These are phyloP conservation scores for Paracentrotus lividus DNA, from an alignment of 53 echinoderm and acorn worm species.

Conservation along the genomic window DNA sequence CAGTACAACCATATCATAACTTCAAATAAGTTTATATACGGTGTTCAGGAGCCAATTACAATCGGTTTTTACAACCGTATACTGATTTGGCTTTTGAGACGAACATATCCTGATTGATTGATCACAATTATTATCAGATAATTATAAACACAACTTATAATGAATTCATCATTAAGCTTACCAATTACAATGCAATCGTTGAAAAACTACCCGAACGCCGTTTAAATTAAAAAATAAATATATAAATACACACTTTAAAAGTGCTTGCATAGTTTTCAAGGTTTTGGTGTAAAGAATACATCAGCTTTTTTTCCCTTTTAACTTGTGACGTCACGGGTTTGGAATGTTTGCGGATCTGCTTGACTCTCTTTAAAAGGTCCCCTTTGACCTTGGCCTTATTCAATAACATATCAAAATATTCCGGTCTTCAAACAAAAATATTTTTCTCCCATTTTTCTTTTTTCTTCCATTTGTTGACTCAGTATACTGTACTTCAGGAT, in stretches of 20 bases:
- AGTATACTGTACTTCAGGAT: no score
- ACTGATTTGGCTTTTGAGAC: no score
- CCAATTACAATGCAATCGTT: neutral
- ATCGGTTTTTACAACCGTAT: neutral
- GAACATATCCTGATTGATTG: no score
- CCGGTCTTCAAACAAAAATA: no score
- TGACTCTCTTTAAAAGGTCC: neutral
- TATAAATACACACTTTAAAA: neutral
- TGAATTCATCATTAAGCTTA: neutral
- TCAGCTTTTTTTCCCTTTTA: neutral
- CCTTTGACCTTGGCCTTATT: neutral
- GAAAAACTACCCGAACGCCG: neutral
- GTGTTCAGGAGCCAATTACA: neutral
- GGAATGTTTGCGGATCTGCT: slow-evolving; percentile 14
- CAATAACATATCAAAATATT: no score
- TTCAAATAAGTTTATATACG: neutral
- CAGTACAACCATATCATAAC: neutral
- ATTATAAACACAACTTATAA: neutral
- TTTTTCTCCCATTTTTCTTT: neutral
- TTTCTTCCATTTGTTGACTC: no score
- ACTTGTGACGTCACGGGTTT: neutral
- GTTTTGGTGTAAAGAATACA: slow-evolving; percentile 26
- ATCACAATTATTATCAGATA: no score
- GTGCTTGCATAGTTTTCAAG: slow-evolving; percentile 5
- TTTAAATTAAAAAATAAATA: neutral